Conservation (phyloP, 2,797 vertebrate species). For the Tapera naevia region DNA sequence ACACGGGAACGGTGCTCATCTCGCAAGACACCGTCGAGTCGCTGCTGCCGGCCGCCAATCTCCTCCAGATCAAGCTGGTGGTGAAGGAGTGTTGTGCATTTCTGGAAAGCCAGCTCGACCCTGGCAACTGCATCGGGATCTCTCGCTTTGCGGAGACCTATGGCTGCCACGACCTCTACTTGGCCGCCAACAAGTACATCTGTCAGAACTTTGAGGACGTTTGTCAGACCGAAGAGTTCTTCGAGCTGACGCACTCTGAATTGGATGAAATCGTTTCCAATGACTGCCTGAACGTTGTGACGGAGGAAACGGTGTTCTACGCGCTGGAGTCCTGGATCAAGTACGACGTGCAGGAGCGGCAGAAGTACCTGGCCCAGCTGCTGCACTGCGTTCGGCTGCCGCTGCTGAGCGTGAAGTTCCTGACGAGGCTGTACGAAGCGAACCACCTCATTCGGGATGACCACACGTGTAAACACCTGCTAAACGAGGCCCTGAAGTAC, state of each 20-base stretch:
- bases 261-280: constrained; percentile 96
- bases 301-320: constrained; percentile 94
- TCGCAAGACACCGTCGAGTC: constrained; percentile 98
- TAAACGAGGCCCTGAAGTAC: constrained; percentile 98
- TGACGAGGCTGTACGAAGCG: constrained; percentile 95
- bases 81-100: constrained; percentile 97
- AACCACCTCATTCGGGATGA: constrained; percentile 98
- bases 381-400: constrained; percentile 96
- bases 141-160: constrained; percentile 98
- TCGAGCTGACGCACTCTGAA: constrained; percentile 92
- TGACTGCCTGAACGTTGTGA: constrained; percentile 95
- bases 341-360: constrained; percentile 92
- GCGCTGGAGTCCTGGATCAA: constrained; percentile 97
- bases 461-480: constrained; percentile 94
- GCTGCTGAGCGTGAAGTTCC: constrained; percentile 95
- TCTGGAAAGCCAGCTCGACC: constrained; percentile 94
- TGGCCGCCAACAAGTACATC: constrained; percentile 94
- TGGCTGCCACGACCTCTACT: constrained; percentile 93
- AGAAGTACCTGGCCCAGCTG: constrained; percentile 92
- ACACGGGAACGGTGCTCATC: constrained; percentile 96
- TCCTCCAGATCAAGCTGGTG: constrained; percentile 96
- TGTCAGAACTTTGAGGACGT: constrained; percentile 98
- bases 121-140: constrained; percentile 98
- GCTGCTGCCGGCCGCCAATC: constrained; percentile 95
- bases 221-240: constrained; percentile 95